These are phyloP conservation scores for Cynopterus sphinx DNA, from an alignment of 2,797 vertebrate genomes.

Conservation along the genomic window DNA sequence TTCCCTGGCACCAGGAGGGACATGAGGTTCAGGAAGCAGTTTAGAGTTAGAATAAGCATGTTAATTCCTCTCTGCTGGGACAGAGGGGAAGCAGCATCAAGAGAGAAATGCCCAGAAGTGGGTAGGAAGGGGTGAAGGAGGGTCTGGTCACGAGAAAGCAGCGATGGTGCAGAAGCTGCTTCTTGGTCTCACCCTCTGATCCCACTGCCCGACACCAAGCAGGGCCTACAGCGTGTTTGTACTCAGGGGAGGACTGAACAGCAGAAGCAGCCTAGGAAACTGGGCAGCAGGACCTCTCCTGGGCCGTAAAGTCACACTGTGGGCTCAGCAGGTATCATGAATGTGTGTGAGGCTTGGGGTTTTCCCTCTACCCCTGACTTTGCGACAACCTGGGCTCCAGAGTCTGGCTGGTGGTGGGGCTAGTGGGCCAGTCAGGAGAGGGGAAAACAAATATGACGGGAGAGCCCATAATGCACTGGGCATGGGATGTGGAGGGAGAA, in stretches of 20 bases:
- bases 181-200: neutral
- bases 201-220: neutral
- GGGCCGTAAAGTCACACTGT: neutral
- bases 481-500: neutral
- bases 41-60: neutral
- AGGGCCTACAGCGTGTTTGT: neutral
- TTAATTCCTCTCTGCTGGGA: neutral
- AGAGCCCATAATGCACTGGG: neutral
- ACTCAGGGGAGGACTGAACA: neutral
- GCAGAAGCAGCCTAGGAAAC: neutral
- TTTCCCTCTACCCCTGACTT: neutral
- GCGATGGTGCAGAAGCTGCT: neutral
- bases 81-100: neutral
- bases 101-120: neutral
- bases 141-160: neutral
- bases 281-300: neutral
- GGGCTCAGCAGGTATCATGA: neutral
- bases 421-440: neutral
- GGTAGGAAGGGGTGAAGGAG: neutral
- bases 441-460: neutral
- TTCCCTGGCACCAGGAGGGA: neutral
- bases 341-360: neutral
- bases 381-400: neutral
- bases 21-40: neutral
- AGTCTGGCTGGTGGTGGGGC: neutral